These are phyloP conservation scores for Meiosimyza decipiens DNA, from an alignment of 2,888 invertebrate species.

Conservation along the genomic window DNA sequence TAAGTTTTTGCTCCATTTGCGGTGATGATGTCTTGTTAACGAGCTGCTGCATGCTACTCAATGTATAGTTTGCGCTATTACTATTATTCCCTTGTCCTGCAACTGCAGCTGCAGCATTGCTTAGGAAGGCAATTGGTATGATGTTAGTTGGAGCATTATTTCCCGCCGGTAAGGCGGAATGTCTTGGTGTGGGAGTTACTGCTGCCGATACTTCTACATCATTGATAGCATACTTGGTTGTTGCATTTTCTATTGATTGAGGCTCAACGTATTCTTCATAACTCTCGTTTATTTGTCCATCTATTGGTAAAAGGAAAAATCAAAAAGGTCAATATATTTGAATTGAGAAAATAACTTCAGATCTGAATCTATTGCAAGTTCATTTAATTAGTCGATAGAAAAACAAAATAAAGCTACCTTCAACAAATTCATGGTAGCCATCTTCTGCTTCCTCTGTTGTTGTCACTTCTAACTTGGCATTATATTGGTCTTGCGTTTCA, in stretches of 20 bases:
- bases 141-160: conserved; percentile 28
- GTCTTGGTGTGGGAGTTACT: background rate
- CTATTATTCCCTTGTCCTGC: background rate
- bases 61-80: conserved; percentile 8
- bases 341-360: conserved; percentile 37
- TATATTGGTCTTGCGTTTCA: conserved; percentile 25
- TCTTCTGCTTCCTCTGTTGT: conserved; percentile 27
- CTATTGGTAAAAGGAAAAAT: conserved; percentile 6
- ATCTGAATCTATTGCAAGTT: no score
- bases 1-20: background rate
- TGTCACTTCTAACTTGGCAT: conserved; percentile 14
- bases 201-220: conserved; percentile 12
- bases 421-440: conserved; percentile 44
- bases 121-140: conserved; percentile 21
- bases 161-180: conserved; percentile 31
- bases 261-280: conserved; percentile 43
- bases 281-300: conserved; percentile 33
- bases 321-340: background rate
- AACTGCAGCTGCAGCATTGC: conserved; percentile 2
- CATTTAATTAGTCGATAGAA: background rate
- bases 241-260: conserved; percentile 7
- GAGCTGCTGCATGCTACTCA: background rate
- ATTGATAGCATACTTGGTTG: conserved; percentile 18
- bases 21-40: conserved; percentile 9
- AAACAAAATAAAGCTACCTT: conserved; percentile 37